These are phyloP conservation scores for Myotis myotis DNA, from an alignment of 2,797 vertebrate species.

Conservation along the genomic window DNA sequence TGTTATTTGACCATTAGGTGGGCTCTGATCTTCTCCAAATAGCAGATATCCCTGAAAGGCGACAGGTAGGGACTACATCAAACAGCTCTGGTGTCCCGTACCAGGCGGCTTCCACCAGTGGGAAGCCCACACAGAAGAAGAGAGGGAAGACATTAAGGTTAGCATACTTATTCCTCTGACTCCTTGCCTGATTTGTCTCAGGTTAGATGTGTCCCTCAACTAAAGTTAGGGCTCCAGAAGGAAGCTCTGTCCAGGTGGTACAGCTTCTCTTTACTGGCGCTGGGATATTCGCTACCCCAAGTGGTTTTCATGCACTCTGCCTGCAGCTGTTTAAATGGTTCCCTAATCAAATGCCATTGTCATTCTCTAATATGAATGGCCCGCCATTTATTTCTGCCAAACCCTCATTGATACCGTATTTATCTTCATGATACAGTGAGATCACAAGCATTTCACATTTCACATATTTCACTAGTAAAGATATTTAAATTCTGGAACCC, in stretches of 20 bases:
- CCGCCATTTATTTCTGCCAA: neutral
- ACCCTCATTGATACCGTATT: neutral
- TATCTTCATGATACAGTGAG: neutral
- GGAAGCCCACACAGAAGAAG: too few species aligned
- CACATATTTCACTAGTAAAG: neutral
- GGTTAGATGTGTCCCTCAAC: neutral
- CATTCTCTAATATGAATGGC: neutral
- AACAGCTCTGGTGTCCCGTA: neutral
- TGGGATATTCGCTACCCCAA: accelerated
- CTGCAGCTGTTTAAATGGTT: neutral
- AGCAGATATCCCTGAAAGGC: neutral
- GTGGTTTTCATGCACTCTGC: neutral
- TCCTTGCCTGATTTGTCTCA: neutral
- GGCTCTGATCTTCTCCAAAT: neutral
- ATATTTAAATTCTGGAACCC: neutral
- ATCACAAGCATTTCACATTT: neutral
- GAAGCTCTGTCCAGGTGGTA: accelerated
- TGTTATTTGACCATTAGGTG: too few species aligned
- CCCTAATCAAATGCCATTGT: neutral
- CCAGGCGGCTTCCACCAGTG: neutral
- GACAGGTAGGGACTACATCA: neutral
- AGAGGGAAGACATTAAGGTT: neutral
- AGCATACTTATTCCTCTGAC: neutral
- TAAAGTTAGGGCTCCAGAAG: neutral
- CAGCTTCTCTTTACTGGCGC: accelerated